Percentiles rank a stretch among this genome's conserved stretches.
These are phyloP conservation scores for Gymnothorax javanicus DNA, from an alignment of 2,797 vertebrate species.

Conservation along the genomic window DNA sequence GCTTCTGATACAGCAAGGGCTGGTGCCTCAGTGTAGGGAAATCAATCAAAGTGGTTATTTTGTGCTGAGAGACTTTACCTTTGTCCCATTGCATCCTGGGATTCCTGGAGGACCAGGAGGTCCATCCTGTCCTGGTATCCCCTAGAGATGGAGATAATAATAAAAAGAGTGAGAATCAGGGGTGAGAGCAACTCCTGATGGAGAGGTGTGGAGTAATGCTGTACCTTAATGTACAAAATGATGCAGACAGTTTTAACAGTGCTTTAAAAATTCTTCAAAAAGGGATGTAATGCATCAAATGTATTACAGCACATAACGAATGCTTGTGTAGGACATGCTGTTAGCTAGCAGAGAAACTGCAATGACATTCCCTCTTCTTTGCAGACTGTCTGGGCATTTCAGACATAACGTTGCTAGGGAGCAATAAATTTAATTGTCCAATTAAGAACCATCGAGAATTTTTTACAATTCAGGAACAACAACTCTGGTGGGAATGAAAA, in stretches of 20 bases:
- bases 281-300: too few relatives aligned
- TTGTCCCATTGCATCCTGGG: slow-evolving; percentile 97
- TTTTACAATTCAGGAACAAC: not conserved
- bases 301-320: too few relatives aligned
- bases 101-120: slow-evolving; percentile 85
- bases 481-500: not conserved
- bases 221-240: not conserved
- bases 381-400: not conserved
- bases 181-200: not conserved
- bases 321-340: not conserved
- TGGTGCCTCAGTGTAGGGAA: not conserved
- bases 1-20: not conserved
- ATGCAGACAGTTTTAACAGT: not conserved
- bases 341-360: not conserved
- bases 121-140: slow-evolving; percentile 93
- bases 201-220: not conserved
- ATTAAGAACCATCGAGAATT: not conserved
- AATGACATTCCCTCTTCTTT: not conserved
- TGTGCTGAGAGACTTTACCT: slow-evolving; percentile 73
- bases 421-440: not conserved
- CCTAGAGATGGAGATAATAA: slow-evolving; percentile 67
- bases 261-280: not conserved
- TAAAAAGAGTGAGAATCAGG: not conserved
- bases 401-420: not conserved
- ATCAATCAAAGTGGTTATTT: not conserved